phyloP scores from a whole-genome alignment of 2,888 invertebrate species.

The Netelia fuscicornis region DNA sequence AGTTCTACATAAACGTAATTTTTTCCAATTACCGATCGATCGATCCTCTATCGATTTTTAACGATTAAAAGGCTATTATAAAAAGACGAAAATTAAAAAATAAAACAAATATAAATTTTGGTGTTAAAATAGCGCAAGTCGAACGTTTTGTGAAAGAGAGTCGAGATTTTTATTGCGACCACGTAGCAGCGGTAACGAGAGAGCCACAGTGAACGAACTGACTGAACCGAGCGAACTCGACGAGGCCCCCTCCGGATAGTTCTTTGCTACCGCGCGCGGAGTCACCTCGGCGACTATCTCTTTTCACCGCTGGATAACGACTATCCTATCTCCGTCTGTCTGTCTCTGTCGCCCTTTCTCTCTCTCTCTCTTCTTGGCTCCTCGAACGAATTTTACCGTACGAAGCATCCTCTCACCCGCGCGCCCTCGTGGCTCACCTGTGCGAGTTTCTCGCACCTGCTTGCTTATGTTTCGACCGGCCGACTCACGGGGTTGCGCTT shows the following conservation, averaged over 20 bases:
- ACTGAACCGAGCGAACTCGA: constrained; percentile 69
- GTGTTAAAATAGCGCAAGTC: background rate
- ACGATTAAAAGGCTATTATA: background rate
- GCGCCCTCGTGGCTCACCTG: constrained; percentile 45
- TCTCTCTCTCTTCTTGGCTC: constrained; percentile 9
- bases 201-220: constrained; percentile 66
- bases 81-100: background rate
- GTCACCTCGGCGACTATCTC: constrained; percentile 60
- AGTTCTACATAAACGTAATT: background rate
- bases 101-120: background rate
- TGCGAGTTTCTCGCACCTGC: constrained; percentile 57
- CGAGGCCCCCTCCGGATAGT: constrained; percentile 55
- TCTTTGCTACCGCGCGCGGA: constrained; percentile 54
- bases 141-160: constrained; percentile 4
- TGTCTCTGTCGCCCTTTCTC: background rate
- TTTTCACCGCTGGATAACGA: background rate
- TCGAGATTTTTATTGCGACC: constrained; percentile 59
- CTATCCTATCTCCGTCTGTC: background rate
- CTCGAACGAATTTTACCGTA: constrained; percentile 8
- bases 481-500: constrained; percentile 13
- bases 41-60: constrained; percentile 2
- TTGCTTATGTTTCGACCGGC: constrained; percentile 54
- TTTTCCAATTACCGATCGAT: background rate
- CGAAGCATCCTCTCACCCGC: constrained; percentile 20
- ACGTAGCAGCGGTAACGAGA: constrained; percentile 63